Base-by-base conservation (phyloP, 2,797 vertebrate genomes). In the Cirrhinus molitorella region DNA sequence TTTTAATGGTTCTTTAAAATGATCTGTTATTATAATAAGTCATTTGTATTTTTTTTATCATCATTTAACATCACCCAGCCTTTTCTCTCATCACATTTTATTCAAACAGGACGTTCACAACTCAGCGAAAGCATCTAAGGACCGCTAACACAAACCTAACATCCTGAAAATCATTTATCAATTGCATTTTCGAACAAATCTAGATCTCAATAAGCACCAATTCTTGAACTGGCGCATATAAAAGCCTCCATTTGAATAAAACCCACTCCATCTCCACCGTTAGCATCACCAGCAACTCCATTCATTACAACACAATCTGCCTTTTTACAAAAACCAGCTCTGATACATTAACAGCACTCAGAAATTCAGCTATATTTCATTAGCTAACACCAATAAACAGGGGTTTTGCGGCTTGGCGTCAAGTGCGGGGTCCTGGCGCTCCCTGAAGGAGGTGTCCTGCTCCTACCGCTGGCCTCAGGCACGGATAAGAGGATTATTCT, bases 401-500 rank as follows among this genome's bases (percentile, higher is more conserved):
- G 34, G 76, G n/a, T 59, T 47, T 5, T 4, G 21, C 3, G 4
- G 65, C 40, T 21, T 61, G 75, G 53, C 6, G 10, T 12, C 7
- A 1, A 6, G 28, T 6, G 0, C 0, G 49, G 79, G 57, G 25
- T 63, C 6, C 25, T 23, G 2, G 25, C 7, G 25, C 14, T 63
- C 59, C 59, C 59, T 8, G 59, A 63, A 63, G 25, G 19, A 85
- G 72, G 77, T 87, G 78, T 86, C 73, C 77, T 16, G 40, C 66
- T 74, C 37, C 61, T 43, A 77, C 90, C 91, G 92, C 59, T 13
- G 57, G 19, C 88, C 90, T 89, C 21, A 63, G 61, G 78, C 43
- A 53, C 83, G 92, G 91, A 94, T 95, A 94, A 94, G 92, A 93
- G 93, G 94, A 93, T 94, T 94, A 93, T 89, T 88, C 88, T 85